These are phyloP conservation scores for Eretmocerus hayati DNA, from an alignment of 2,888 invertebrate genomes.

Conservation along the genomic window DNA sequence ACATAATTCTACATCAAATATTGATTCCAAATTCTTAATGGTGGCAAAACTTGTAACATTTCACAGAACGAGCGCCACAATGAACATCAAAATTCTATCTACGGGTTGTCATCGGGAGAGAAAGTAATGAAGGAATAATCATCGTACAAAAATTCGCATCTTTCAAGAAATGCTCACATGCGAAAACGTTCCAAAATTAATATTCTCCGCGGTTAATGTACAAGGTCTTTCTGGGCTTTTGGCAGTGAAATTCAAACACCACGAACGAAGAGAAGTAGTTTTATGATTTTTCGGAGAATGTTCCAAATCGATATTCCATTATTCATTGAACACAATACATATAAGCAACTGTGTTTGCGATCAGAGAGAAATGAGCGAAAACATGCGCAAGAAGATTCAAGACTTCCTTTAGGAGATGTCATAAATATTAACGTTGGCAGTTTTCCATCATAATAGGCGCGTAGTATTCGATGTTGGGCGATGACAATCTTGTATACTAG, in stretches of 20 bases:
- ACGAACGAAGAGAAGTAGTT: conserved; percentile 39
- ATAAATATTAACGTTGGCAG: conserved; percentile 13
- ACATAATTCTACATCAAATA: too few relatives aligned
- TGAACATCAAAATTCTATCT: conserved; percentile 15
- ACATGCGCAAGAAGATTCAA: too few relatives aligned
- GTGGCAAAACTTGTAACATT: background rate
- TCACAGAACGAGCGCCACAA: conserved; percentile 10
- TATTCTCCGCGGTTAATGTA: conserved; percentile 20
- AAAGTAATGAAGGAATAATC: conserved; percentile 11
- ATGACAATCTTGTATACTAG: too few relatives aligned
- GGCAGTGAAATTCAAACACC: conserved; percentile 45
- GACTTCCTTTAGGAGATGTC: too few relatives aligned
- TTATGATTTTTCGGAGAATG: too few relatives aligned
- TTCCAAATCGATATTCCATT: too few relatives aligned
- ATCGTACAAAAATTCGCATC: conserved; percentile 17
- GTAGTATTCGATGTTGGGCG: conserved; percentile 7
- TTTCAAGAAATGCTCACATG: conserved; percentile 10
- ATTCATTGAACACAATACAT: too few relatives aligned
- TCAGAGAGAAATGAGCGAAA: too few relatives aligned
- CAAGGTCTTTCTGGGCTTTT: conserved; percentile 37
- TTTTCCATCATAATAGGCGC: conserved; percentile 14
- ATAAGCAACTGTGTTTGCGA: too few relatives aligned
- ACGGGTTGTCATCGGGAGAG: conserved; percentile 4
- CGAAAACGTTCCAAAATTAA: background rate
- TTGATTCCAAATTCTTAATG: too few relatives aligned